Evolutionary conservation across 2,113 vertebrate species (phyloP).

Genomic region (Coracopsis vasa): DNA sequence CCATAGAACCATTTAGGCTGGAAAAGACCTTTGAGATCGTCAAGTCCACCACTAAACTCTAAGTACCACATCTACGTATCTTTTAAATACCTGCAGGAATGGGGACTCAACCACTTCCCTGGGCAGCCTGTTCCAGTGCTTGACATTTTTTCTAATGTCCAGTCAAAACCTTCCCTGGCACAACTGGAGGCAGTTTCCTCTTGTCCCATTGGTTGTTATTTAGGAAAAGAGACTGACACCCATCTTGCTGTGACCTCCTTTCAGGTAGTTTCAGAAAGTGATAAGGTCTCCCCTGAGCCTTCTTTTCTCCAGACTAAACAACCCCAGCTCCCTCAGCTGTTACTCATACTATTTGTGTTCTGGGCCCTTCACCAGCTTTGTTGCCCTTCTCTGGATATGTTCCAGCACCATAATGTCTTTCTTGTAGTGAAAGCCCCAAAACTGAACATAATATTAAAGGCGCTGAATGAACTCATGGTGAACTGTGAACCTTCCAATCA

Average conservation of each 20-base stretch:
- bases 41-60: neutral
- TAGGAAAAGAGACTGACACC: neutral
- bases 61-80: rapidly evolving
- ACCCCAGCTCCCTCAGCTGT: neutral
- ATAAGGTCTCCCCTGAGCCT: neutral
- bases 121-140: neutral
- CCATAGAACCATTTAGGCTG: neutral
- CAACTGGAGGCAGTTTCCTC: neutral
- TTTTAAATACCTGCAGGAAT: neutral
- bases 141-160: neutral
- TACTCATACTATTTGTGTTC: neutral
- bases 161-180: neutral
- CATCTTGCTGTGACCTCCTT: neutral
- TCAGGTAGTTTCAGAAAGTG: neutral
- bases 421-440: neutral
- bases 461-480: neutral
- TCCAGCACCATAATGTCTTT: neutral
- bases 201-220: neutral
- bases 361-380: rapidly evolving
- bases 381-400: neutral
- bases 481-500: neutral
- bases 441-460: neutral
- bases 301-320: neutral
- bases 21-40: neutral
- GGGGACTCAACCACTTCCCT: neutral